Evolutionary conservation across 2,113 vertebrate genomes (phyloP), one percentile per base, ranked within the genome.

Genomic region (Rhinoptilus africanus): DNA sequence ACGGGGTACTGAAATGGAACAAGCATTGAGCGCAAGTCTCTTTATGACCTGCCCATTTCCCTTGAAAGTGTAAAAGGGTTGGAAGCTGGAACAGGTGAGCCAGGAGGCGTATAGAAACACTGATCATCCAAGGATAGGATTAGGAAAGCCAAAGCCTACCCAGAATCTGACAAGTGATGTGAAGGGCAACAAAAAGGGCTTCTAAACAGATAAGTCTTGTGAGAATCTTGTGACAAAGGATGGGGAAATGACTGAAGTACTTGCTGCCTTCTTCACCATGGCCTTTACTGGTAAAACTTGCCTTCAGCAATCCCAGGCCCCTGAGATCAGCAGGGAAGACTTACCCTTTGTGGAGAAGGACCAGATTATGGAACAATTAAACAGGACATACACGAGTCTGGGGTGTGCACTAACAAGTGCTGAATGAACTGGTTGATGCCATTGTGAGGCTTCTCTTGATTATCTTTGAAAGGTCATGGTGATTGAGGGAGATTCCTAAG

Each of bases 241-340:
- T 57, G 8, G 8, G 22, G 21, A 78, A 66, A 57, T 57, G 3
- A 21, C n/a, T 50, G 32, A 75, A 28, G 11, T 35, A 41, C 21
- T 74, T 0, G 2, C 12, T 92, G 51, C 32, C 0, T 4, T 3
- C 35, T 83, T 85, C 4, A 0, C 34, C 8, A 8, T 30, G 5
- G 26, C 10, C 14, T 85, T 88, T 86, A 11, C 37, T n/a, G 14
- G 39, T 76, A 51, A 83, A 82, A 76, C 6, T 75, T 59, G 13
- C 14, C 23, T 73, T 80, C 17, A 51, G 43, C 20, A 59, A 14
- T 76, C 18, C 34, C 28, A 68, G 48, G 9, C 16, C 27, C 5
- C 30, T 39, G 54, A 66, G 22, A 35, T 63, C 23, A 50, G 30
- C 10, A 76, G 63, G 48, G 32, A 79, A 67, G 3, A 45, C 3